phyloP scores from a whole-genome alignment of 2,797 vertebrate species.

The Leptodactylus fallax region DNA sequence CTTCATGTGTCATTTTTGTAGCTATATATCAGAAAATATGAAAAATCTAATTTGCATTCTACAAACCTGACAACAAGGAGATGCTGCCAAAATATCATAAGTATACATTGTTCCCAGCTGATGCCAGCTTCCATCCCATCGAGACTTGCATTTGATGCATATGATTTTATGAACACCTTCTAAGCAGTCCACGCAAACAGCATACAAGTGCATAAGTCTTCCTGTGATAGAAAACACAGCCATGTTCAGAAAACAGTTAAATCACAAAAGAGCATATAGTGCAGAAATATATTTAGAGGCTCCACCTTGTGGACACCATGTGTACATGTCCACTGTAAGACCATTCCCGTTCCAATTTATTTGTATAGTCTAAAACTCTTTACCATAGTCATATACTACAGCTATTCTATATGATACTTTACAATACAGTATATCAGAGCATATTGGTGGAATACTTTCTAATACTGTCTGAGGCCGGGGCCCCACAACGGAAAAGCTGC shows the following conservation, averaged over 20 bases:
- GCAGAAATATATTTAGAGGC: background rate
- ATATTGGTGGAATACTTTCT: too few species aligned
- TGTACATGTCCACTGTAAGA: background rate
- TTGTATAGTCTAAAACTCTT: too few species aligned
- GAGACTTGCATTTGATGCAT: conserved; percentile 99
- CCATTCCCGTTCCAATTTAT: background rate
- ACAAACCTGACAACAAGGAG: conserved; percentile 97
- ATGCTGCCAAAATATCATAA: conserved; percentile 97
- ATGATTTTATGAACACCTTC: conserved; percentile 99
- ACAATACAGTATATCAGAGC: too few species aligned
- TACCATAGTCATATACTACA: too few species aligned
- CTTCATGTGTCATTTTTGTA: background rate
- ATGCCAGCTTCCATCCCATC: conserved; percentile 99
- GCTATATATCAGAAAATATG: background rate
- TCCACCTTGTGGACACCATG: background rate
- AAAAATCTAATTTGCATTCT: conserved; percentile 16
- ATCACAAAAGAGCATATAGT: background rate
- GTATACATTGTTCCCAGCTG: conserved; percentile 99
- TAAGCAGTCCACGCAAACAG: conserved; percentile 97
- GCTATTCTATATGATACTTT: too few species aligned
- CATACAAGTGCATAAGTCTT: conserved; percentile 98
- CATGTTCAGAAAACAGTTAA: background rate
- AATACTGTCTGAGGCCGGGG: too few species aligned
- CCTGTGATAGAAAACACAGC: conserved; percentile 78
- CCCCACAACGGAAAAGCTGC: too few species aligned